Evolutionary conservation across 2,113 vertebrate species (phyloP), one percentile per base, ranked within the genome.

Genomic region (Benitochromis conjunctus): DNA sequence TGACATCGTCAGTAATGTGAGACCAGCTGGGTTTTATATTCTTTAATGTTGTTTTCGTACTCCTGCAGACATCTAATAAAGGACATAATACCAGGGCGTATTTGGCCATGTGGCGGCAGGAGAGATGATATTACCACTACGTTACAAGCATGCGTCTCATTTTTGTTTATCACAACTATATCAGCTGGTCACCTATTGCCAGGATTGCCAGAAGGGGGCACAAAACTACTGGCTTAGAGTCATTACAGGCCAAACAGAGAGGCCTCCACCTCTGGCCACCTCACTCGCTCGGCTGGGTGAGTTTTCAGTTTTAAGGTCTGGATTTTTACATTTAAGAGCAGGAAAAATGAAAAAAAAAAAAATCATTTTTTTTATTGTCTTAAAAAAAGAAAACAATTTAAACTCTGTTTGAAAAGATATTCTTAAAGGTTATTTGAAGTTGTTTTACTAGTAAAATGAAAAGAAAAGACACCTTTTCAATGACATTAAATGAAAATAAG

Each of bases 131-230:
- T 82, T 7, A 55, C 21, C 36, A 9, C 71, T 12, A 4, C 43
- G 60, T 78, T 48, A 46, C 54, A 14, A 16, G 29, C 71, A 21
- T 13, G 38, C 13, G 9, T 85, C 76, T 90, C 48, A 64, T 56
- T 74, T 76, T 66, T 76, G 51, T 58, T 82, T 2, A 46, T 80
- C 71, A 74, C 62, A 66, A 3, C 55, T 91, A 57, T 11, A 79
- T 84, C 82, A 79, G 77, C 62, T 71, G 83, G 69, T 46, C 76
- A 57, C 69, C 82, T 84, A 34, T 94, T 89, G 46, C 90, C 29
- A 31, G 2, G 60, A 13, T 38, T 79, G 82, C 97, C 98, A 97
- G 97, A 95, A 98, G 98, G 95, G 98, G 98, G 98, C 95, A 97
- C 96, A 96, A 95, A 97, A 86, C 93, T 94, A 91, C 97, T 95